Base-by-base conservation (phyloP, 2,113 vertebrate species). In the Myotis lucifugus region DNA sequence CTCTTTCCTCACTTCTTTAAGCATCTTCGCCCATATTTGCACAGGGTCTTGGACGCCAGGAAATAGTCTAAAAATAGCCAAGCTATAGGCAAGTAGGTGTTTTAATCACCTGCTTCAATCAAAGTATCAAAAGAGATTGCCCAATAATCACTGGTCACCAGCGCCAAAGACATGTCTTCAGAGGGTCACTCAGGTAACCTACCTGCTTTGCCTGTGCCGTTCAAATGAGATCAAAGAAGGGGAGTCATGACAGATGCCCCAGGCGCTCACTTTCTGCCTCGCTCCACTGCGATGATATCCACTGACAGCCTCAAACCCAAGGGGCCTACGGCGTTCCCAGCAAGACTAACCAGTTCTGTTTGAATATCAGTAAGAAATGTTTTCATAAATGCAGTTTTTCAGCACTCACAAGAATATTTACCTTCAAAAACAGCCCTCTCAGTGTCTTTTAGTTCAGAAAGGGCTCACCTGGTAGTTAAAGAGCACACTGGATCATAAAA, bases 51-150 rank as follows among this genome's bases (percentile, higher is more conserved):
- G 23, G 50, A 82, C 25, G 73, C 81, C 46, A 25, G 23, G 85
- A 93, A 95, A 91, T 69, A 66, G 34, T 84, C 48, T 85, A 78
- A 91, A 91, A 91, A 88, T 56, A 93, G 12, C 11, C 50, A 61
- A 69, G 34, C 74, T 86, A 54, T 42, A 91, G 70, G 59, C 64
- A 88, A 78, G 52, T 15, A 42, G 56, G 8, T 77, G 29, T 91
- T 92, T 90, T 64, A 37, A 85, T 90, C 37, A 37, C 59, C 48
- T 72, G 11, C n/a, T 85, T 82, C 59, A 85, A 90, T 86, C 42
- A 89, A 78, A 94, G 69, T 37, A 42, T 90, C 67, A 88, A 52
- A 52, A 59, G 54, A 61, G 13, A 74, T n/a, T 46, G 13, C 18
- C 52, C 17, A 54, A 4, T 29, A 19, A 85, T 82, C 25, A 8